Evolutionary conservation across 2,888 invertebrate genomes (phyloP), one percentile per base, ranked within the genome.

Genomic region (Peribatodes rhomboidaria): DNA sequence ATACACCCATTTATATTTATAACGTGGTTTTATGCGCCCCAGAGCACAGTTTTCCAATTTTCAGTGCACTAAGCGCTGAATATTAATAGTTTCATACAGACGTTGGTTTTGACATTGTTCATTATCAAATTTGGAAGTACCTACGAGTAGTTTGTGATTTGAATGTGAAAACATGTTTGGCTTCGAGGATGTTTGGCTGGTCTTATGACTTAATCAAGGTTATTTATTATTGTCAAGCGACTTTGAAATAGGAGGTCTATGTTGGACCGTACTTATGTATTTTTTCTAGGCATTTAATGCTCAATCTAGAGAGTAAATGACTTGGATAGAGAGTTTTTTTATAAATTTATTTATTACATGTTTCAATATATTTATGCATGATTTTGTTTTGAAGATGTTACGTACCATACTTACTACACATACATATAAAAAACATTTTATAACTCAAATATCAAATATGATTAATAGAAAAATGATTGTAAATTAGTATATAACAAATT

Each of bases 61-160:
- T 60, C 65, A 58, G 55, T 60, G 61, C 65, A 59, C 70, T 74
- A 73, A 75, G 69, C 69, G 60, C 68, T 75, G 75, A 79, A 81
- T 79, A 78, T 80, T 81, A 79, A 81, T 78, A 65, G 57, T 72
- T 73, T 65, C 65, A 71, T 68, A 55, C 55, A 65, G 64, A 61
- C 57, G 53, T 61, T 65, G 52, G 73, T 69, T 78, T 79, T 78
- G 77, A 75, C 77, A 73, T 55, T 70, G 75, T 80, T 76, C 77
- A 79, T 81, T 78, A 79, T 72, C 68, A 70, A 75, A 78, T 78
- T 76, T 62, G 44, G 68, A 61, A 69, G 63, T n/a, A 46, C 60
- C 55, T 14, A n/a, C 37, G 39, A 46, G 41, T 66, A 74, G 77
- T 78, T 81, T 82, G 81, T 77, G 80, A 82, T 81, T 81, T 79